Conservation (phyloP, 2,113 vertebrate species). For the Festucalex cinctus region DNA sequence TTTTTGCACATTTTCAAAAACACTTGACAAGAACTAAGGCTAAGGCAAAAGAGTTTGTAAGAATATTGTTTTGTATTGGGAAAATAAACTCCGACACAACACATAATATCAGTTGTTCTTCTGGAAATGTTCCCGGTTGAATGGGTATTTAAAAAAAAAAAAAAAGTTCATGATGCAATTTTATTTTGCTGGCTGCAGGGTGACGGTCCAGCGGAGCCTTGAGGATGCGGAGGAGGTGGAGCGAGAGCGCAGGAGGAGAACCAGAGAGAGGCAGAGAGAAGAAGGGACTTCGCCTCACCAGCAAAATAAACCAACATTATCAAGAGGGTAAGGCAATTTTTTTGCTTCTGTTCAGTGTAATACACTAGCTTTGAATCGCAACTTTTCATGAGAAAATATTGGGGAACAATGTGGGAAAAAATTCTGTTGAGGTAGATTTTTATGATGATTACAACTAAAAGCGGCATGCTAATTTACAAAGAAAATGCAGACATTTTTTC, state of each 20-base stretch:
- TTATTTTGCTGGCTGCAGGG: slow-evolving; percentile 60
- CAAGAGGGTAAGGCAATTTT: neutral
- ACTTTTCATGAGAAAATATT: too few relatives aligned
- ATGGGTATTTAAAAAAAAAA: neutral
- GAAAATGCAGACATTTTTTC: too few relatives aligned
- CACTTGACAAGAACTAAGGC: too few relatives aligned
- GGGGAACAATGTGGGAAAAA: too few relatives aligned
- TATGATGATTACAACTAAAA: too few relatives aligned
- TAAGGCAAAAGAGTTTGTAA: too few relatives aligned
- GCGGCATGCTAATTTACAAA: too few relatives aligned
- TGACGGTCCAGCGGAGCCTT: slow-evolving; percentile 83
- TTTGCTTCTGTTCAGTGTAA: neutral
- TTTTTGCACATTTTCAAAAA: neutral
- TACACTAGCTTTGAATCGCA: too few relatives aligned
- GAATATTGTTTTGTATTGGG: too few relatives aligned
- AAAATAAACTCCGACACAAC: neutral
- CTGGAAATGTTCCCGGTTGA: neutral
- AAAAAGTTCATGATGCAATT: neutral
- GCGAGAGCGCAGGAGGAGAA: slow-evolving; percentile 72
- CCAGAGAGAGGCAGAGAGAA: slow-evolving; percentile 65
- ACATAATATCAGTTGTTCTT: neutral
- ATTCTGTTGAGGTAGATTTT: too few relatives aligned
- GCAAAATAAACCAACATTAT: neutral
- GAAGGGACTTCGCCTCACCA: slow-evolving; percentile 21
- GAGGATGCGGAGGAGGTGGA: slow-evolving; percentile 86